Conservation (phyloP, 1,140 invertebrate species). For the Drosophila ohnishii region DNA sequence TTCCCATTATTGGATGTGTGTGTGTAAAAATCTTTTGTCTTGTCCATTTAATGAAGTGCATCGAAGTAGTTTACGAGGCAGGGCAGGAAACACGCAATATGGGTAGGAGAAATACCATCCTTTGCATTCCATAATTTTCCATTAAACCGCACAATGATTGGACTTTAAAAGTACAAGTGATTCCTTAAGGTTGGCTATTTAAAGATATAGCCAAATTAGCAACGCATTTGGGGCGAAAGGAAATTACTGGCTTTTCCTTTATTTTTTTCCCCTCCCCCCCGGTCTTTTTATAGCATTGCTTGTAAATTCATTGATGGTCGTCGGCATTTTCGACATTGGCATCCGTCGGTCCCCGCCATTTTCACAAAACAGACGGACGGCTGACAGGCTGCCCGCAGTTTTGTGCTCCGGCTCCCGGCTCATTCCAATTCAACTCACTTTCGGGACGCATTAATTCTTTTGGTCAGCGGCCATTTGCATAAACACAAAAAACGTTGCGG, state of each 20-base stretch:
- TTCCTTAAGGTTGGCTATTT: conserved; percentile 22
- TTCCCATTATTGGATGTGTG: conserved; percentile 26
- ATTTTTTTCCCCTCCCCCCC: neutral
- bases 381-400: conserved; percentile 20
- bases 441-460: conserved; percentile 70
- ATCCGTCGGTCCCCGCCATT: conserved; percentile 15
- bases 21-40: conserved; percentile 34
- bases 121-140: conserved; percentile 6
- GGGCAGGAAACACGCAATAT: neutral
- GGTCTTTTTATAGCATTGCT: conserved; percentile 41
- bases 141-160: conserved; percentile 20
- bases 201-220: conserved; percentile 48
- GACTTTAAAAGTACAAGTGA: conserved; percentile 3
- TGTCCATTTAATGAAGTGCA: conserved; percentile 43
- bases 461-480: conserved; percentile 72
- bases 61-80: conserved; percentile 23
- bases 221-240: conserved; percentile 27
- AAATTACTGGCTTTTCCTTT: conserved; percentile 39
- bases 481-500: conserved; percentile 62
- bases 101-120: neutral
- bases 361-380: conserved; percentile 14
- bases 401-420: conserved; percentile 25
- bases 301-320: conserved; percentile 58
- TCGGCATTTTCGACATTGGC: conserved; percentile 26
- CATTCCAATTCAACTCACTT: conserved; percentile 76